Base-by-base conservation (phyloP, 2,797 vertebrate genomes). In the Megalops cyprinoides region DNA sequence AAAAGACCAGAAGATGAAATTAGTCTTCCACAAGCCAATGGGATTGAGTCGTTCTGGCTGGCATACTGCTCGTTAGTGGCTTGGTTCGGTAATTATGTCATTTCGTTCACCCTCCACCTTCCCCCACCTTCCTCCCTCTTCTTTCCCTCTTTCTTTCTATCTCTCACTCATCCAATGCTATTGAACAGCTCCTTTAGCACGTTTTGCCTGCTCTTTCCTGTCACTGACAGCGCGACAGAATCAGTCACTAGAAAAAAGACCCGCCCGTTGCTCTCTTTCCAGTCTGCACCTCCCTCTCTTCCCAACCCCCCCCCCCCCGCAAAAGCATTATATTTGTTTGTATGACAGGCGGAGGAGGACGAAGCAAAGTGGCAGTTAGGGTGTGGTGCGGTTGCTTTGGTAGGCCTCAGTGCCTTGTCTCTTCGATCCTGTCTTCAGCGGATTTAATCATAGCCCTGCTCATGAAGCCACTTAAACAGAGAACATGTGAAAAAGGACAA, bases 371-470 rank as follows among this genome's bases (percentile, higher is more conserved):
- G 73, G 81, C 82, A 79, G 78, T 88, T 83, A 69, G 78, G 79
- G 79, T 81, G 84, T 85, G 86, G 87, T 89, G 86, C 83, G 87
- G 74, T 84, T 79, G 79, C 77, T 80, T 78, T 78, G 77, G 82
- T 79, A 6, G 71, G 78, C 78, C 95, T 93, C 94, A 93, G 93
- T 90, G 93, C 94, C 92, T 90, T 93, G 92, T 91, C 93, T 93
- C 94, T 91, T 91, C 71, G 93, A 94, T 94, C 92, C 93, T 93
- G n/a, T 92, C 94, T 94, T 65, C 79, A 39, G 51, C 25, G 73
- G 56, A 73, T 42, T 58, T 81, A 81, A 81, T 81, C 60, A 81
- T 46, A 76, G 79, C 73, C 71, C 71, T 10, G 73, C 31, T 51
- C 44, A 2, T 28, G 42, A 56, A 20, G 44, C 37, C 8, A 34